Evolutionary conservation across 2,113 vertebrate genomes (phyloP).

Genomic region (Alligator mississippiensis): DNA sequence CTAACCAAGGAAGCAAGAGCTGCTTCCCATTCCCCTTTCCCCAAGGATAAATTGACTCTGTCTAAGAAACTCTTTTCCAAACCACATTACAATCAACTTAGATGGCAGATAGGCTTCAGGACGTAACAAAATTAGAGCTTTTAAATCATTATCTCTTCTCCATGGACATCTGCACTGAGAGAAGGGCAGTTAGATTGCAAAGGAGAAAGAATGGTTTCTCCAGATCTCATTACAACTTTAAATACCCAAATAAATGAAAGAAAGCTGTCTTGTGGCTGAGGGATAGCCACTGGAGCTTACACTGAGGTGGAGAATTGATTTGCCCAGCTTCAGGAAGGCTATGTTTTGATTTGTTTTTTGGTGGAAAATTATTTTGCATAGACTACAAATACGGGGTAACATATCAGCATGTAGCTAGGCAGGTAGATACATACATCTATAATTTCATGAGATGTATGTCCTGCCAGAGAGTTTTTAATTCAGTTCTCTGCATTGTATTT

Average conservation of each 20-base stretch:
- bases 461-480: conserved; percentile 7
- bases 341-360: neutral
- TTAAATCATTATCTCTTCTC: conserved; percentile 78
- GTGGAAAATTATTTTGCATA: neutral
- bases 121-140: conserved; percentile 79
- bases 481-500: neutral
- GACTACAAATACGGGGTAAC: neutral
- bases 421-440: neutral
- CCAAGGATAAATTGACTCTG: conserved; percentile 73
- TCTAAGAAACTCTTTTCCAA: conserved; percentile 68
- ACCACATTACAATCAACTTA: conserved; percentile 78
- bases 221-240: conserved; percentile 59
- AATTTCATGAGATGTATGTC: conserved; percentile 6
- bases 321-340: neutral
- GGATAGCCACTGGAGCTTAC: conserved; percentile 5
- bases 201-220: conserved; percentile 56
- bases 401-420: neutral
- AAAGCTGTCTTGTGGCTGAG: neutral
- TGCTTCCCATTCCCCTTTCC: conserved; percentile 44
- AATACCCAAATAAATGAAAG: conserved; percentile 28
- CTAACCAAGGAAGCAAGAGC: conserved; percentile 52
- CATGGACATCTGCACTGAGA: conserved; percentile 60
- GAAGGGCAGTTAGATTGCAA: neutral
- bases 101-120: conserved; percentile 63
- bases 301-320: neutral